phyloP scores from a whole-genome alignment of 1,140 invertebrate genomes.

The Leptestheria dahalacensis region DNA sequence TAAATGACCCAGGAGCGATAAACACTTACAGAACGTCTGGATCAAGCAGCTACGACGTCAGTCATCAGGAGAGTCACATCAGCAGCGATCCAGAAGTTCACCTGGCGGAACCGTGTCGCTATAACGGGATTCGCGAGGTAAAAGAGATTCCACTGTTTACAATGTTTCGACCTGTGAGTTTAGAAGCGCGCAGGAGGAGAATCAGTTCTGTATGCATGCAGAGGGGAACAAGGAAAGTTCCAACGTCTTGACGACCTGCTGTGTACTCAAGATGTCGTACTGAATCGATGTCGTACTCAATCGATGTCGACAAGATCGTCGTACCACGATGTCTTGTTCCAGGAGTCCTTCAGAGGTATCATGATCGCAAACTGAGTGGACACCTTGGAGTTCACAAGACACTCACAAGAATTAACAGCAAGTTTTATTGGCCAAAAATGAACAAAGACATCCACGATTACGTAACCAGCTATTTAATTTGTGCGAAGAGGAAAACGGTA shows the following conservation, averaged over 20 bases:
- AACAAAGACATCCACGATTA: conserved; percentile 14
- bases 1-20: background rate
- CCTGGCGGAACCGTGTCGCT: too few species aligned
- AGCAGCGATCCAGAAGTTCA: too few species aligned
- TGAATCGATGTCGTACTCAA: too few species aligned
- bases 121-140: background rate
- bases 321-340: conserved; percentile 3
- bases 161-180: background rate
- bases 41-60: too few species aligned
- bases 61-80: too few species aligned
- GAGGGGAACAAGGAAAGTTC: background rate
- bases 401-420: conserved; percentile 4
- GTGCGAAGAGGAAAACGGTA: conserved; percentile 17
- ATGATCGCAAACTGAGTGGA: conserved; percentile 14
- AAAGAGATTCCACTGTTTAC: too few species aligned
- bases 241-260: background rate
- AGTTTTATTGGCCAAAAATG: conserved; percentile 18
- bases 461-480: conserved; percentile 16
- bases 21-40: too few species aligned
- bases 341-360: conserved; percentile 9
- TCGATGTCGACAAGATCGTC: conserved; percentile 12
- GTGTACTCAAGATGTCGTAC: background rate
- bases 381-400: conserved; percentile 18
- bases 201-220: background rate
- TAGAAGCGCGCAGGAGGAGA: background rate